A percentile compares a stretch with the other conserved stretches of the same genome.
These are phyloP conservation scores for Xylocopa sonorina DNA, from an alignment of 1,140 invertebrate genomes.

Conservation along the genomic window DNA sequence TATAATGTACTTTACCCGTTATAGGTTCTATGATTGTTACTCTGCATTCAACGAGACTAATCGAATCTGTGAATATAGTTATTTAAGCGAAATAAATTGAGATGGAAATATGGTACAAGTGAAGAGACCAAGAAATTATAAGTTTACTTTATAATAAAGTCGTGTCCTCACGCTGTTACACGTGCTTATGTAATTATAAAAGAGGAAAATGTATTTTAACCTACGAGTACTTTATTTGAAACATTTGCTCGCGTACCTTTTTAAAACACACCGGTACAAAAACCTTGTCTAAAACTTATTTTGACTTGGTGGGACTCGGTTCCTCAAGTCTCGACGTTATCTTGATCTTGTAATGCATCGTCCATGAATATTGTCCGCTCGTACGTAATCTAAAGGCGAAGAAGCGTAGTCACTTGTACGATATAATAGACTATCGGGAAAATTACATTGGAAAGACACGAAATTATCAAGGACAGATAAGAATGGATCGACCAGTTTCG, in stretches of 20 bases:
- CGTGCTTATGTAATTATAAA: constrained; percentile 14
- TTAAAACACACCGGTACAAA: background rate
- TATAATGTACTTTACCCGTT: constrained; percentile 45
- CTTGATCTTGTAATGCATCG: background rate
- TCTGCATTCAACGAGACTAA: constrained; percentile 30
- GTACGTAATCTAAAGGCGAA: background rate
- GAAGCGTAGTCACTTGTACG: constrained; percentile 12
- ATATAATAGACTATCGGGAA: constrained; percentile 42
- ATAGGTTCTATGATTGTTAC: constrained; percentile 21
- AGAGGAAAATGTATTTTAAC: background rate
- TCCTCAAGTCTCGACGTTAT: background rate
- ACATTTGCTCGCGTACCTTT: background rate
- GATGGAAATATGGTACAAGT: constrained; percentile 16
- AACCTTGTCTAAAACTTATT: too few species aligned
- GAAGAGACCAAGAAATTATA: constrained; percentile 29
- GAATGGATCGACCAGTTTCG: constrained; percentile 76
- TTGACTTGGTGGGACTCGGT: too few species aligned
- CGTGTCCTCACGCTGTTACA: background rate
- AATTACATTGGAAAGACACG: constrained; percentile 27
- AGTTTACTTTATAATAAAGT: constrained; percentile 10
- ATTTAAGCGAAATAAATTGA: constrained; percentile 30
- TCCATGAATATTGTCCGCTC: background rate
- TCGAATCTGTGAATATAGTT: constrained; percentile 44
- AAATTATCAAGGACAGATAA: constrained; percentile 77
- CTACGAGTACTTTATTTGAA: background rate